A percentile compares a stretch with the other conserved stretches of the same genome.
Conservation (phyloP, 2,888 invertebrate genomes). For the Drosophila leonis region DNA sequence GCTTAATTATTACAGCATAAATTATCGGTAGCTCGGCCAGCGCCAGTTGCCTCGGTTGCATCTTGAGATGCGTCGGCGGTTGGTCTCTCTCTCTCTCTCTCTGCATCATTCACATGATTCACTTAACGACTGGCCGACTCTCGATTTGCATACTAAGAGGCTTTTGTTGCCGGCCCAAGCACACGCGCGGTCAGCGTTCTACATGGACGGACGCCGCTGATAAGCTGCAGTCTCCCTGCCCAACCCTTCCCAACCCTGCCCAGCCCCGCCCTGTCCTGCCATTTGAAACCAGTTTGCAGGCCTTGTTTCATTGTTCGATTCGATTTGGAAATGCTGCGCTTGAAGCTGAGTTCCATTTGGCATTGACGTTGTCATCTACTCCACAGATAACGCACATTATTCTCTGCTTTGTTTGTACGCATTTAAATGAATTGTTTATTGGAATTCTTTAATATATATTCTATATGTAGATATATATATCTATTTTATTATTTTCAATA, state of each 20-base stretch:
- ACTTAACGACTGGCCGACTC: slow-evolving; percentile 54
- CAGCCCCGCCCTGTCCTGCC: background rate
- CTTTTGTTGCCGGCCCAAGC: slow-evolving; percentile 52
- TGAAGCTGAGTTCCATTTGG: slow-evolving; percentile 29
- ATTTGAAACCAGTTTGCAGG: slow-evolving; percentile 45
- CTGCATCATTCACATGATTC: slow-evolving; percentile 62
- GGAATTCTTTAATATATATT: slow-evolving; percentile 3
- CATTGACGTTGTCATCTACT: slow-evolving; percentile 33
- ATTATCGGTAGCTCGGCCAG: slow-evolving; percentile 59
- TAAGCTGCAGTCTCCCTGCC: slow-evolving; percentile 28
- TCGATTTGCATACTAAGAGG: slow-evolving; percentile 78
- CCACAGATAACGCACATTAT: slow-evolving; percentile 58
- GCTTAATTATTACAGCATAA: slow-evolving; percentile 81
- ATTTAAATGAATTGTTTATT: slow-evolving; percentile 55
- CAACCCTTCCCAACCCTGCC: background rate
- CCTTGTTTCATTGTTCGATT: slow-evolving; percentile 37
- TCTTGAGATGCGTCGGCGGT: slow-evolving; percentile 64
- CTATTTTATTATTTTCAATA: slow-evolving; percentile 13
- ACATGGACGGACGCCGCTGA: slow-evolving; percentile 31
- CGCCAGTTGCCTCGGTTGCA: slow-evolving; percentile 36
- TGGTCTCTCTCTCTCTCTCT: background rate
- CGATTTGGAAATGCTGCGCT: slow-evolving; percentile 30
- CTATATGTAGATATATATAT: background rate
- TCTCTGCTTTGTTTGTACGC: slow-evolving; percentile 55
- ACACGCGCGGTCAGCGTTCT: slow-evolving; percentile 39